phyloP scores from a whole-genome alignment of 2,888 invertebrate genomes.

The Melinaea menophilus region DNA sequence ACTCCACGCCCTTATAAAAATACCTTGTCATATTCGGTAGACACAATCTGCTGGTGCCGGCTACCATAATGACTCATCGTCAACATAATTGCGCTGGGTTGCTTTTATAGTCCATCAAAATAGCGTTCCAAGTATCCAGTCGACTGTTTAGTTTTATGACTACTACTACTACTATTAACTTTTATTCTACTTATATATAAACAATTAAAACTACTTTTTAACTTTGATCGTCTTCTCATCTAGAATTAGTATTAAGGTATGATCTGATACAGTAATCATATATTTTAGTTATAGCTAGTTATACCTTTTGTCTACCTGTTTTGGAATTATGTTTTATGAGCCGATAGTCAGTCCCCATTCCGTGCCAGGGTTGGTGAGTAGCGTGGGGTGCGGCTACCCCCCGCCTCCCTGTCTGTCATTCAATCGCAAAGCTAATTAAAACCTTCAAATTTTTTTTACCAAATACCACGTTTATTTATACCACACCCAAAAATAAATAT shows the following conservation, averaged over 20 bases:
- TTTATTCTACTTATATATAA: no score
- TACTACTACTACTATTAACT: no score
- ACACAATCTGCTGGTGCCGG: constrained; percentile 8
- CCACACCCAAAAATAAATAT: not conserved
- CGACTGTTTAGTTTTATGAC: constrained; percentile 5
- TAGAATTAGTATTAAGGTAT: no score
- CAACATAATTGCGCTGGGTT: constrained; percentile 13
- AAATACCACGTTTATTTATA: not conserved
- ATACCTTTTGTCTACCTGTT: no score
- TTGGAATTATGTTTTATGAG: no score
- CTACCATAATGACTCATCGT: constrained; percentile 20
- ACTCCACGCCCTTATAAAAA: constrained; percentile 49
- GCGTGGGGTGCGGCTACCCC: not conserved
- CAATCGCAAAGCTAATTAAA: constrained; percentile 4
- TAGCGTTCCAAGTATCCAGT: constrained; percentile 16
- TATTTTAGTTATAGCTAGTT: no score
- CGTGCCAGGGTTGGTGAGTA: not conserved
- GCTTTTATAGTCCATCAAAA: constrained; percentile 21
- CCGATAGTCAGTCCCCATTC: no score
- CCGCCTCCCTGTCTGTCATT: not conserved
- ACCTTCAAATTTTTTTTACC: not conserved
- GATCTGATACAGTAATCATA: no score
- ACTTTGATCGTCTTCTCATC: no score
- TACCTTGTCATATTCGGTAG: constrained; percentile 35
- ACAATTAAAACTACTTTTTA: no score